Evolutionary conservation across 2,888 invertebrate genomes (phyloP).

Genomic region (Cheilosia urbana): DNA sequence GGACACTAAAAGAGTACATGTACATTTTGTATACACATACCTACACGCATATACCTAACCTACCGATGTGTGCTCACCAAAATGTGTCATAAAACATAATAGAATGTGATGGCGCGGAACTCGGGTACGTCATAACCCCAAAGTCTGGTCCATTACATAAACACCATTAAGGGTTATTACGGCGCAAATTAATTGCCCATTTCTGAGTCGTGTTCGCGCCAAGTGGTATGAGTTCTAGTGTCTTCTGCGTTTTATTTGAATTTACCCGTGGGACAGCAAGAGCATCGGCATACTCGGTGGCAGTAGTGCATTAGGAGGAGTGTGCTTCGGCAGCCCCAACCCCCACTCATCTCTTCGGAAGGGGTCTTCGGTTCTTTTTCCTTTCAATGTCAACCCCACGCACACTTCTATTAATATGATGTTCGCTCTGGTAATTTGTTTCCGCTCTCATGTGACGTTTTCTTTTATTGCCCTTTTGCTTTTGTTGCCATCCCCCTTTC

Average conservation of each 20-base stretch:
- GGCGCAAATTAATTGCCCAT: conserved; percentile 69
- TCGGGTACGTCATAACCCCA: conserved; percentile 5
- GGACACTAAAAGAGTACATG: conserved; percentile 17
- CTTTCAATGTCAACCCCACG: conserved; percentile 47
- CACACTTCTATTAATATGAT: conserved; percentile 48
- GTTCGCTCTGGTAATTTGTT: conserved; percentile 48
- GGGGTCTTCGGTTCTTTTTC: conserved; percentile 9
- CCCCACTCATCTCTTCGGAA: not conserved
- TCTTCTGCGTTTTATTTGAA: not conserved
- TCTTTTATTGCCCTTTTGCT: not conserved
- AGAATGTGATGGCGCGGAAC: not conserved
- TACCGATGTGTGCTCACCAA: not conserved
- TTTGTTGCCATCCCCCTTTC: not conserved
- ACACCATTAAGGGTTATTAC: conserved; percentile 62
- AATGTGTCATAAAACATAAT: conserved; percentile 57
- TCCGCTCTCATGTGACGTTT: not conserved
- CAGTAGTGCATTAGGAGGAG: not conserved
- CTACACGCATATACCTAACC: no score
- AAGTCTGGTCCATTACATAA: conserved; percentile 51
- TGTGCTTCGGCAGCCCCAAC: not conserved
- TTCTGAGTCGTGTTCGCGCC: conserved; percentile 29
- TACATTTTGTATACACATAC: not conserved
- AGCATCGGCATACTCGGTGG: not conserved
- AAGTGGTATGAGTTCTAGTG: not conserved
- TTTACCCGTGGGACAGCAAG: not conserved